A percentile compares a stretch with the other conserved stretches of the same genome.
phyloP scores from a whole-genome alignment of 1,140 invertebrate species.

The Achroia grisella region DNA sequence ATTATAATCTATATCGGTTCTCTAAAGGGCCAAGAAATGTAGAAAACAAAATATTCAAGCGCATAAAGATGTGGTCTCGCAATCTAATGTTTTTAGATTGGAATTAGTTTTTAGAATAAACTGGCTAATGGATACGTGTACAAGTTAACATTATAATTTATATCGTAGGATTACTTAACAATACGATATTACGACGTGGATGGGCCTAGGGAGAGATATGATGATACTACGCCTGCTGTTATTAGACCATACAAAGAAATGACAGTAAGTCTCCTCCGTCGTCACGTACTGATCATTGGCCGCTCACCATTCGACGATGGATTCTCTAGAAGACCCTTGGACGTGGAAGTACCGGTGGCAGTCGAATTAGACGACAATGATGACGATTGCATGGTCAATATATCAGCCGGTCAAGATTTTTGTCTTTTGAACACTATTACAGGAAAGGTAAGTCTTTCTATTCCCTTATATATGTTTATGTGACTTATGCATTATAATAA shows the following conservation, averaged over 20 bases:
- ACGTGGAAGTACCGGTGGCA: slow-evolving; percentile 42
- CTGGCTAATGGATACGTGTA: no score
- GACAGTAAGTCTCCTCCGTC: slow-evolving; percentile 68
- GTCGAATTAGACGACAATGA: slow-evolving; percentile 58
- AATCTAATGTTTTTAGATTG: no score
- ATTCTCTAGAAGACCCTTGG: slow-evolving; percentile 38
- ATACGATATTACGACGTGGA: slow-evolving; percentile 85
- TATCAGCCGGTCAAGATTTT: slow-evolving; percentile 88
- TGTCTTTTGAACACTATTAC: slow-evolving; percentile 83
- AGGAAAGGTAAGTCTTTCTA: slow-evolving; percentile 78
- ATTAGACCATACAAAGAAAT: slow-evolving; percentile 73
- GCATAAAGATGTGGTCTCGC: no score
- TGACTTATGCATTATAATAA: no score
- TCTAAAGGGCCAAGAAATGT: no score
- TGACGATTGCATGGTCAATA: slow-evolving; percentile 45
- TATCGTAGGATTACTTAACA: slow-evolving; percentile 84
- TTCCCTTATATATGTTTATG: no score
- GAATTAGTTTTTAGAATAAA: no score
- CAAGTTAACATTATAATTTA: neutral
- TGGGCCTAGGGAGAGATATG: slow-evolving; percentile 24
- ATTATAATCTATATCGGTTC: no score
- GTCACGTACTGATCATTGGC: slow-evolving; percentile 86
- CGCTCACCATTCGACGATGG: slow-evolving; percentile 82
- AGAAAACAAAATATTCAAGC: no score
- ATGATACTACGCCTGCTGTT: slow-evolving; percentile 17